These are phyloP conservation scores for Amphipyra tragopoginis DNA, from an alignment of 2,888 invertebrate species.

Conservation along the genomic window DNA sequence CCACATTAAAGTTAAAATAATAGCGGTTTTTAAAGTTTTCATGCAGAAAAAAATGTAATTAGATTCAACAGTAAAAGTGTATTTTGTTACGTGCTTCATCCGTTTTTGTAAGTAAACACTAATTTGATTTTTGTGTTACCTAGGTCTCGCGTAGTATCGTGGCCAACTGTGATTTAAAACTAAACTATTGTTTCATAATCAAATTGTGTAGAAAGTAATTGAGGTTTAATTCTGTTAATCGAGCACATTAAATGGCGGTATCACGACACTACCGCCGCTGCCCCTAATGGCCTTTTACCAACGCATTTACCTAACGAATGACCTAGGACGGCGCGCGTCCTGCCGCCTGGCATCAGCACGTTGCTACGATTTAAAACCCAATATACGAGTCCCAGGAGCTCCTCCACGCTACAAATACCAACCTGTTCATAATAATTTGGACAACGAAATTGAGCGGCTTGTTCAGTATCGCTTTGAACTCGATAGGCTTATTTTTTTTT, in stretches of 20 bases:
- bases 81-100: too few species aligned
- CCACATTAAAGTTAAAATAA: conserved; percentile 26
- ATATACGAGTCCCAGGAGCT: conserved; percentile 50
- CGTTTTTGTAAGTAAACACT: too few species aligned
- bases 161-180: not conserved
- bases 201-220: conserved; percentile 60
- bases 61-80: conserved; percentile 1
- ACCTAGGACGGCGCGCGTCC: conserved; percentile 46
- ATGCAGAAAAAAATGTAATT: conserved; percentile 4
- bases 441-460: conserved; percentile 25
- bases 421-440: conserved; percentile 37
- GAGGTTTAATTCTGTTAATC: conserved; percentile 68
- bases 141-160: too few species aligned
- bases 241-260: conserved; percentile 65
- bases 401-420: conserved; percentile 29
- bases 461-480: conserved; percentile 6
- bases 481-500: not conserved
- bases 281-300: conserved; percentile 66
- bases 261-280: conserved; percentile 62
- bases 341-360: conserved; percentile 44
- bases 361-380: conserved; percentile 57
- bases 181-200: conserved; percentile 26
- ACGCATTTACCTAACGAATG: conserved; percentile 64
- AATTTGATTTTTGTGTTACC: too few species aligned
- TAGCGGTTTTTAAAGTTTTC: conserved; percentile 4